A percentile compares a stretch with the other conserved stretches of the same genome.
Evolutionary conservation across 92 coral and sea anemone species (phyloP).

Genomic region (Ricordea florida): DNA sequence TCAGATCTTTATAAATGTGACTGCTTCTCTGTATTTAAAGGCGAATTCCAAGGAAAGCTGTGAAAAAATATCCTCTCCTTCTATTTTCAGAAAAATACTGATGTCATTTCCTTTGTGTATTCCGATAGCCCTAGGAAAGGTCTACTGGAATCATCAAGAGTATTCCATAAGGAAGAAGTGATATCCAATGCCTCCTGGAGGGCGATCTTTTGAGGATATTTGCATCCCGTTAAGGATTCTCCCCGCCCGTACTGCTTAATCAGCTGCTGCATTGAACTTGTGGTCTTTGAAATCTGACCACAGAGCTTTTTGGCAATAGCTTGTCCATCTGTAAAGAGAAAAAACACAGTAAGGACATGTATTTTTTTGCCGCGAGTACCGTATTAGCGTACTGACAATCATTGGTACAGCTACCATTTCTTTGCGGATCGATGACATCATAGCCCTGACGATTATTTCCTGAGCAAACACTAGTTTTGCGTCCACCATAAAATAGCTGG

Average conservation of each 20-base stretch:
- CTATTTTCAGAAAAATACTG: no score
- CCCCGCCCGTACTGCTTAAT: conserved; percentile 34
- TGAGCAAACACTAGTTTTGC: no score
- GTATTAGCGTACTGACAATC: no score
- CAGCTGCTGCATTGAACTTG: conserved; percentile 42
- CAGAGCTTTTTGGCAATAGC: conserved; percentile 62
- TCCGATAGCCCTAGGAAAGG: not conserved
- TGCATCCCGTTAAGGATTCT: not conserved
- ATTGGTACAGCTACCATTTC: no score
- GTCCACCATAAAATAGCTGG: no score
- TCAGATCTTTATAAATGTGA: not conserved
- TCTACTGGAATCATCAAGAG: conserved; percentile 15
- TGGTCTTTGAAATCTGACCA: conserved; percentile 47
- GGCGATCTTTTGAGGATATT: conserved; percentile 29
- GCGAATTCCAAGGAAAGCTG: no score
- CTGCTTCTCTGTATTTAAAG: no score
- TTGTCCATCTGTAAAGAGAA: conserved; percentile 57
- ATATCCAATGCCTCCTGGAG: conserved; percentile 41
- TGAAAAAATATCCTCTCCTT: no score
- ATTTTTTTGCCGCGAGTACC: not conserved
- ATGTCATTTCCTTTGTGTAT: no score
- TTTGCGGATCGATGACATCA: no score
- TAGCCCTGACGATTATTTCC: no score
- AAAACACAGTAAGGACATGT: not conserved
- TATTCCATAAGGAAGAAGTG: conserved; percentile 40